Evolutionary conservation across 1,140 invertebrate genomes (phyloP).

Genomic region (Dendrolimus punctatus): DNA sequence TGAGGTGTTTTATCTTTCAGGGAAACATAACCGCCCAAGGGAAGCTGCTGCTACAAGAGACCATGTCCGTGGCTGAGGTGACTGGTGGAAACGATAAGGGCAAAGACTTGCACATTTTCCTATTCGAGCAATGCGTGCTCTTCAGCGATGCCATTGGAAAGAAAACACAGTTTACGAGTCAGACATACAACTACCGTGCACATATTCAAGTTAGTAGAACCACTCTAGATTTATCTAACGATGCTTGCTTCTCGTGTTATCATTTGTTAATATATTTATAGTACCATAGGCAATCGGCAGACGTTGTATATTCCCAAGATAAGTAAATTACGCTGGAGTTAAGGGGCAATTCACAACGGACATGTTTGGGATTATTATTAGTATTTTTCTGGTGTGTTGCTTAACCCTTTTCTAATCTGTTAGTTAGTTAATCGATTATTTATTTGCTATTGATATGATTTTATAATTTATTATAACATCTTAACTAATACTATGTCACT

Average conservation of each 20-base stretch:
- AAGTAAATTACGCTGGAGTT: too few species aligned
- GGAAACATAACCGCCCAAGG: constrained; percentile 98
- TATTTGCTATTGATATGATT: too few species aligned
- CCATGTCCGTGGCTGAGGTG: constrained; percentile 86
- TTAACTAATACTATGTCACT: too few species aligned
- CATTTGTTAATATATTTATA: too few species aligned
- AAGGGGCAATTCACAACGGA: too few species aligned
- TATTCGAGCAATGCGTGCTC: constrained; percentile 98
- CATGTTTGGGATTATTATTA: too few species aligned
- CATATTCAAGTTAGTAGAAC: constrained; percentile 88
- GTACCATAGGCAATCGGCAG: too few species aligned
- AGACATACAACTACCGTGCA: constrained; percentile 96
- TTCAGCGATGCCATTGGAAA: constrained; percentile 96
- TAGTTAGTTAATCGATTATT: too few species aligned
- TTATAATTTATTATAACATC: too few species aligned
- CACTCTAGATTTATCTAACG: not conserved
- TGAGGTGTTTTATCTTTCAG: constrained; percentile 68
- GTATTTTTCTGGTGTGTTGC: too few species aligned
- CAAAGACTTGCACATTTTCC: constrained; percentile 95
- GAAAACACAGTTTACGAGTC: constrained; percentile 95
- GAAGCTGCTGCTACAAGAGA: constrained; percentile 93
- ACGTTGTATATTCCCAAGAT: too few species aligned
- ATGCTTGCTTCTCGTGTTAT: not conserved
- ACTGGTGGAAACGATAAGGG: constrained; percentile 70
- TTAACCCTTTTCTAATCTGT: too few species aligned